A percentile compares a stretch with the other conserved stretches of the same genome.
Evolutionary conservation across 1,140 invertebrate species (phyloP).

Genomic region (Stenopsyche tienmushanensis): DNA sequence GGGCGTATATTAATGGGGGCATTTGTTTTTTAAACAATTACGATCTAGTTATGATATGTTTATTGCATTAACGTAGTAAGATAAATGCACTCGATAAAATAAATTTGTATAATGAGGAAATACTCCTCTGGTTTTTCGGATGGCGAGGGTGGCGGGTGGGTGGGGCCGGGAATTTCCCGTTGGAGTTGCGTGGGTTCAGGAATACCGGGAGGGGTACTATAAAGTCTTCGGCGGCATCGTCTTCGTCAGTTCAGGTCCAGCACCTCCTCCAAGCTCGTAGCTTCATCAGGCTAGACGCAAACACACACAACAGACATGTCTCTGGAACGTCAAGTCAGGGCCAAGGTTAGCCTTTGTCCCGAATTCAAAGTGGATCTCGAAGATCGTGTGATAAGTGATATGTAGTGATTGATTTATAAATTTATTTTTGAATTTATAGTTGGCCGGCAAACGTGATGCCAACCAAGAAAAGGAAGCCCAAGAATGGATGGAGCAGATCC

Average conservation of each 20-base stretch:
- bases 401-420: constrained; percentile 8
- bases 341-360: constrained; percentile 61
- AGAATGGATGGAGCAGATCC: constrained; percentile 86
- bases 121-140: not conserved
- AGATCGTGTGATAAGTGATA: constrained; percentile 1
- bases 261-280: constrained; percentile 43
- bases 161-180: constrained; percentile 36
- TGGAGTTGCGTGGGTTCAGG: constrained; percentile 50
- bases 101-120: not conserved
- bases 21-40: too few species aligned
- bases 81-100: not conserved
- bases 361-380: not conserved
- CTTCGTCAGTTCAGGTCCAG: constrained; percentile 53
- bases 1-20: too few species aligned
- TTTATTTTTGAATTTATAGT: constrained; percentile 55
- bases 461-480: constrained; percentile 86
- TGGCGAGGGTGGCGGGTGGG: constrained; percentile 31
- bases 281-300: constrained; percentile 45
- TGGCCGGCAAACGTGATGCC: constrained; percentile 85
- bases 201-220: constrained; percentile 49
- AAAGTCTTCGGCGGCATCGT: constrained; percentile 50
- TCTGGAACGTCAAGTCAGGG: constrained; percentile 77
- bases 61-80: not conserved
- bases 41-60: too few species aligned
- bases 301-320: constrained; percentile 64